Evolutionary conservation across 2,797 vertebrate genomes (phyloP).

Genomic region (Gymnothorax reevesii): DNA sequence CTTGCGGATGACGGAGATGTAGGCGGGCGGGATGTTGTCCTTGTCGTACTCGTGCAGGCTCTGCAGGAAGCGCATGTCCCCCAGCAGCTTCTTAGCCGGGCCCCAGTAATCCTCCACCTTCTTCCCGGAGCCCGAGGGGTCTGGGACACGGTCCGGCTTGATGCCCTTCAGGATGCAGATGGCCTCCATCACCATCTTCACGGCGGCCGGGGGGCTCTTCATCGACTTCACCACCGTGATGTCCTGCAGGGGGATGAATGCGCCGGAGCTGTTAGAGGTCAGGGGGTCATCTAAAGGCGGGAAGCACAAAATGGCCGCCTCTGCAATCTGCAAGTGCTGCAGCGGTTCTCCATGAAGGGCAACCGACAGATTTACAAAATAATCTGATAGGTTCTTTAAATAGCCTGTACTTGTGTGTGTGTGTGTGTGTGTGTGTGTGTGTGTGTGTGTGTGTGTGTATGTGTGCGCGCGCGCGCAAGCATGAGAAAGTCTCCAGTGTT

Average conservation of each 20-base stretch:
- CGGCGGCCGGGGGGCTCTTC: slow-evolving; percentile 87
- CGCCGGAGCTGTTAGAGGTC: not conserved
- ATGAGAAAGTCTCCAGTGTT: too few relatives aligned
- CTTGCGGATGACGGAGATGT: slow-evolving; percentile 82
- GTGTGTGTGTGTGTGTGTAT: not conserved
- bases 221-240: slow-evolving; percentile 91
- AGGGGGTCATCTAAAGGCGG: not conserved
- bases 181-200: slow-evolving; percentile 92
- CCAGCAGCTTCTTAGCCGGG: slow-evolving; percentile 86
- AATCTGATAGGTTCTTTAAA: not conserved
- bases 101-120: slow-evolving; percentile 92
- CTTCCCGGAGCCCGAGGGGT: slow-evolving; percentile 82
- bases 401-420: not conserved
- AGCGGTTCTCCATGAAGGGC: not conserved
- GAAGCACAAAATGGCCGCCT: not conserved
- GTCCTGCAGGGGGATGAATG: slow-evolving; percentile 68
- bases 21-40: slow-evolving; percentile 80
- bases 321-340: not conserved
- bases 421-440: not conserved
- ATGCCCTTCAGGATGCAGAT: slow-evolving; percentile 92
- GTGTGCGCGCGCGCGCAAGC: not conserved
- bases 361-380: not conserved
- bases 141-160: slow-evolving; percentile 84
- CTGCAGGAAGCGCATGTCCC: slow-evolving; percentile 88
- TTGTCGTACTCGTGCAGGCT: slow-evolving; percentile 90